phyloP scores from a whole-genome alignment of 2,797 vertebrate genomes.

The Philypnodon macrostomus region DNA sequence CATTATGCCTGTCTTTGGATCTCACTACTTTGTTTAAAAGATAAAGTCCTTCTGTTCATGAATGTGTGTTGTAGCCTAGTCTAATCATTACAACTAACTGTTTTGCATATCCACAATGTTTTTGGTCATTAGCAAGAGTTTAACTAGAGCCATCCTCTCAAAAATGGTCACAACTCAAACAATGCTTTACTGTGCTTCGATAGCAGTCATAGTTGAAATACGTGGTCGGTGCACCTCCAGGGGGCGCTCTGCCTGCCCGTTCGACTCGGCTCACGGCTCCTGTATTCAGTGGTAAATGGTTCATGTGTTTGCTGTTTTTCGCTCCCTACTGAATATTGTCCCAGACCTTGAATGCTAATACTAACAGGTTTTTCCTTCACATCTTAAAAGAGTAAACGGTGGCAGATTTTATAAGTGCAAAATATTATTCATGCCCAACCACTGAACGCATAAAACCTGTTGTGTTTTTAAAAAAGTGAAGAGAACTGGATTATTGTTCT shows the following conservation, averaged over 20 bases:
- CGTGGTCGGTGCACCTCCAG: slow-evolving; percentile 4
- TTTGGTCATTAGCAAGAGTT: slow-evolving; percentile 41
- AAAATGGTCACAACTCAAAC: slow-evolving; percentile 35
- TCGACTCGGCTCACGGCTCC: slow-evolving; percentile 21
- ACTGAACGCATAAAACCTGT: slow-evolving; percentile 21
- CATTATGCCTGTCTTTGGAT: slow-evolving; percentile 72
- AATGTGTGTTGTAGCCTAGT: slow-evolving; percentile 82
- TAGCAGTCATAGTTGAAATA: slow-evolving; percentile 25
- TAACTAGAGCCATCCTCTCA: slow-evolving; percentile 67
- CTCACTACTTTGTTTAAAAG: slow-evolving; percentile 68
- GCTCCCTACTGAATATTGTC: slow-evolving; percentile 9
- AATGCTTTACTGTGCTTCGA: slow-evolving; percentile 35
- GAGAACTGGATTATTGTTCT: slow-evolving; percentile 49
- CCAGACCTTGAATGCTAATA: slow-evolving; percentile 10
- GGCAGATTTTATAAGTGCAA: slow-evolving; percentile 21
- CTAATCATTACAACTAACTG: slow-evolving; percentile 54
- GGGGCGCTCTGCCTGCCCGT: slow-evolving; percentile 22
- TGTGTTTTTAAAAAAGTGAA: slow-evolving; percentile 26
- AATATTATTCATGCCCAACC: slow-evolving; percentile 18
- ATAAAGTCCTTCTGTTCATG: slow-evolving; percentile 54
- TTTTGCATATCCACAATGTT: slow-evolving; percentile 53
- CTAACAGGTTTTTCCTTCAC: slow-evolving; percentile 21
- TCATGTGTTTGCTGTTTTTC: slow-evolving; percentile 8
- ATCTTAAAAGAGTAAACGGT: background rate
- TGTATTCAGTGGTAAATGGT: slow-evolving; percentile 28